phyloP scores from a whole-genome alignment of 2,888 invertebrate genomes.

The Cyclophora albipunctata region DNA sequence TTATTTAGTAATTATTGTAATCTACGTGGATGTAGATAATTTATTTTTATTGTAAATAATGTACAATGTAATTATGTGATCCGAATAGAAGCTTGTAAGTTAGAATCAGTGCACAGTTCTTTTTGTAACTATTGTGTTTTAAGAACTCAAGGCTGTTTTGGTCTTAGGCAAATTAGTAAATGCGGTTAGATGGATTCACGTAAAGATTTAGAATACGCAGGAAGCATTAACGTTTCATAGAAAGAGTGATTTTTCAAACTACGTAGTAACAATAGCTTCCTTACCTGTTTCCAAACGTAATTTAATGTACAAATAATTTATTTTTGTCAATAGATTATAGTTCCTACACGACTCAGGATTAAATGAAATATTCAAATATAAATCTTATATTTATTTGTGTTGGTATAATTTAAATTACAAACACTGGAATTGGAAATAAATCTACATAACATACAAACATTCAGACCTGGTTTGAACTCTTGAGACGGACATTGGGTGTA shows the following conservation, averaged over 20 bases:
- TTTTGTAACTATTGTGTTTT: conserved; percentile 33
- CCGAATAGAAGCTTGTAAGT: conserved; percentile 52
- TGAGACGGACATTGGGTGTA: conserved; percentile 51
- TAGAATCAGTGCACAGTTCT: conserved; percentile 7
- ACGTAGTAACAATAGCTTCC: too few species aligned
- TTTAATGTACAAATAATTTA: conserved; percentile 15
- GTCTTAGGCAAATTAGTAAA: conserved; percentile 1
- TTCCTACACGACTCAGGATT: conserved; percentile 31
- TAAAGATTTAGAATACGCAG: too few species aligned
- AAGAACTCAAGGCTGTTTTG: conserved; percentile 11
- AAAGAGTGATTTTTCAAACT: too few species aligned
- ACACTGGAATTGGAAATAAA: conserved; percentile 59
- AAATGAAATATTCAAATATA: conserved; percentile 58
- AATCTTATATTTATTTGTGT: conserved; percentile 63
- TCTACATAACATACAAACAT: conserved; percentile 53
- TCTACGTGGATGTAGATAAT: conserved; percentile 35
- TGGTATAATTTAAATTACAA: conserved; percentile 45
- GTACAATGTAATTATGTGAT: conserved; percentile 59
- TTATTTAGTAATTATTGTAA: conserved; percentile 3
- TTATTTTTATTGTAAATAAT: conserved; percentile 59
- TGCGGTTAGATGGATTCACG: too few species aligned
- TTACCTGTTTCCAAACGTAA: too few species aligned
- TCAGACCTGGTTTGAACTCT: conserved; percentile 56
- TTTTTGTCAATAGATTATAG: conserved; percentile 29
- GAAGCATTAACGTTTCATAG: too few species aligned